Evolutionary conservation across 2,113 vertebrate species (phyloP).

Genomic region (Dunckerocampus dactyliophorus): DNA sequence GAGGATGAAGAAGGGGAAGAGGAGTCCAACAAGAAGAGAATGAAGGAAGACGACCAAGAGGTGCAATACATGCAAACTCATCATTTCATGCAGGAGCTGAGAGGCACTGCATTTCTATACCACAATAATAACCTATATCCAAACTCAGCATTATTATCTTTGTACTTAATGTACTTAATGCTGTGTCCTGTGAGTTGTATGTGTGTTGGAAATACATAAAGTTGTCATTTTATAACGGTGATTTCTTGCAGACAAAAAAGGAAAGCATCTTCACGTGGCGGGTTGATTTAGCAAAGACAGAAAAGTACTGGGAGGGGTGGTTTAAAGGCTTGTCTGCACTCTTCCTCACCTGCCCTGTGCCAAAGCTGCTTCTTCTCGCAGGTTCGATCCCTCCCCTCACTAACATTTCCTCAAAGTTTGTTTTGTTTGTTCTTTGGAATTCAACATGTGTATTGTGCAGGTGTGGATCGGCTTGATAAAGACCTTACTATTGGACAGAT

Average conservation of each 20-base stretch:
- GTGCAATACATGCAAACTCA: background rate
- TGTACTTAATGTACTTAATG: background rate
- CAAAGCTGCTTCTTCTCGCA: conserved; percentile 92
- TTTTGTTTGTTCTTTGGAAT: background rate
- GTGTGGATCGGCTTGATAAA: conserved; percentile 97
- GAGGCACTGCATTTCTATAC: too few relatives aligned
- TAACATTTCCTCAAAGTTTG: background rate
- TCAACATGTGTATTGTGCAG: conserved; percentile 58
- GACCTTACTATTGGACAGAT: conserved; percentile 99
- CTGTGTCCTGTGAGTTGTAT: background rate
- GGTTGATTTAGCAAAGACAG: conserved; percentile 94
- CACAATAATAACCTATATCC: too few relatives aligned
- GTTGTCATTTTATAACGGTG: background rate
- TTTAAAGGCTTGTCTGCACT: conserved; percentile 93
- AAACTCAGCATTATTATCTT: background rate
- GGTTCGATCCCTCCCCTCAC: conserved; percentile 66
- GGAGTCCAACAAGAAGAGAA: conserved; percentile 87
- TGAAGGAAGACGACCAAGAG: conserved; percentile 93
- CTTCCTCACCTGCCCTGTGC: conserved; percentile 88
- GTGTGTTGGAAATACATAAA: background rate
- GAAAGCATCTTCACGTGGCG: conserved; percentile 92
- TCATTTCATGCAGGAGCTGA: background rate
- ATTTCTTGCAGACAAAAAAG: conserved; percentile 80
- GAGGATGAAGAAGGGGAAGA: conserved; percentile 83
- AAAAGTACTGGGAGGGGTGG: conserved; percentile 99